Conservation (phyloP, 2,888 invertebrate species). For the Lycophotia porphyrea region DNA sequence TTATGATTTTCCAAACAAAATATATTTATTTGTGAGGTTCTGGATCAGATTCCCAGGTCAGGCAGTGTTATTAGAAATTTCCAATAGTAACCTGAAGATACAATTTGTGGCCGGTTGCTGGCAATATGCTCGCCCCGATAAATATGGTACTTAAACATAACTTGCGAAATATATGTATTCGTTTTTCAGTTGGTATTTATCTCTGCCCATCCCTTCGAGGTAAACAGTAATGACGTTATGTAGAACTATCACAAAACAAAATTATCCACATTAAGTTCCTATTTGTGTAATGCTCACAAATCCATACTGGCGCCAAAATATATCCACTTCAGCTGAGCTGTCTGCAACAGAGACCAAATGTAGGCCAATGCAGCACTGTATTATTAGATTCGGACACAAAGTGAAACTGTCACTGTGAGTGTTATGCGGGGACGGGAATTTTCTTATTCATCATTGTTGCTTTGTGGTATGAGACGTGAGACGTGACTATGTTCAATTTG, state of each 20-base stretch:
- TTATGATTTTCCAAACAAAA: too few relatives aligned
- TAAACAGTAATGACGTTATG: background rate
- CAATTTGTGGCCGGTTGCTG: background rate
- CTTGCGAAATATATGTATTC: background rate
- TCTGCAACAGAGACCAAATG: slow-evolving; percentile 47
- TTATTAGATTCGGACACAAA: slow-evolving; percentile 57
- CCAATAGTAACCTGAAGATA: too few relatives aligned
- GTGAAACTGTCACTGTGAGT: slow-evolving; percentile 35
- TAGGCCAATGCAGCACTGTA: slow-evolving; percentile 47
- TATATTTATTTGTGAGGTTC: too few relatives aligned
- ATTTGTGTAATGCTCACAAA: slow-evolving; percentile 6
- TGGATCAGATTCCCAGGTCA: too few relatives aligned
- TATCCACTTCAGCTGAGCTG: slow-evolving; percentile 35
- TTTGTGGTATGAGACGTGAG: background rate
- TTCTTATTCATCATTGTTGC: slow-evolving; percentile 18
- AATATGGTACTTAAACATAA: background rate
- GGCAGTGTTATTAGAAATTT: too few relatives aligned
- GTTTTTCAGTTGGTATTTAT: background rate
- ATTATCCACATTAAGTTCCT: background rate
- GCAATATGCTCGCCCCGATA: background rate
- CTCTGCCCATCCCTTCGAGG: background rate
- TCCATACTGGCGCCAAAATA: slow-evolving; percentile 36
- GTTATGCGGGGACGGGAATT: slow-evolving; percentile 24
- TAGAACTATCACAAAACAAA: background rate
- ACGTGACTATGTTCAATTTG: background rate